phyloP scores from a whole-genome alignment of 2,888 invertebrate species.

The Orthonychiurus folsomi region DNA sequence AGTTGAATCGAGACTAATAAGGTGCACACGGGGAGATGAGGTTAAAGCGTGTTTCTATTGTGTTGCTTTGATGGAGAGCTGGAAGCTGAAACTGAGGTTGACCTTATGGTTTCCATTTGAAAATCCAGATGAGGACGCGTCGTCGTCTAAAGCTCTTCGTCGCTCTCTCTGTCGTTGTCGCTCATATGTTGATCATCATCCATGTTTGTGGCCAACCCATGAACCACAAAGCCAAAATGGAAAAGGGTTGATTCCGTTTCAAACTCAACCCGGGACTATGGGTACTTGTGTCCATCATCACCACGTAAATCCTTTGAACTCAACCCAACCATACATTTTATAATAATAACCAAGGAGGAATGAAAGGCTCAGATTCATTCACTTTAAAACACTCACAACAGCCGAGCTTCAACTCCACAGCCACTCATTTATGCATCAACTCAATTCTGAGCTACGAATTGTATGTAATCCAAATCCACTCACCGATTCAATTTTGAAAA shows the following conservation, averaged over 20 bases:
- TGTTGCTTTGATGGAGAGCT: background rate
- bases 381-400: background rate
- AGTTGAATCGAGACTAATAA: constrained; percentile 1
- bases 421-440: too few species aligned
- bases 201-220: background rate
- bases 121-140: background rate
- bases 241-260: background rate
- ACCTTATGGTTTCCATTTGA: background rate
- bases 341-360: background rate
- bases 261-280: background rate
- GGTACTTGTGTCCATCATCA: too few species aligned
- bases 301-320: too few species aligned
- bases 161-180: background rate
- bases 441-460: too few species aligned
- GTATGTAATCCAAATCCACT: too few species aligned
- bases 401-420: background rate
- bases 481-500: too few species aligned
- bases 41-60: background rate
- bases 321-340: too few species aligned
- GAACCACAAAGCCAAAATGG: too few species aligned
- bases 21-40: background rate
- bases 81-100: background rate
- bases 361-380: background rate
- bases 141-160: background rate
- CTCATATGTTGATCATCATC: background rate